Conservation (phyloP, 2,113 vertebrate species). For the Morone saxatilis region DNA sequence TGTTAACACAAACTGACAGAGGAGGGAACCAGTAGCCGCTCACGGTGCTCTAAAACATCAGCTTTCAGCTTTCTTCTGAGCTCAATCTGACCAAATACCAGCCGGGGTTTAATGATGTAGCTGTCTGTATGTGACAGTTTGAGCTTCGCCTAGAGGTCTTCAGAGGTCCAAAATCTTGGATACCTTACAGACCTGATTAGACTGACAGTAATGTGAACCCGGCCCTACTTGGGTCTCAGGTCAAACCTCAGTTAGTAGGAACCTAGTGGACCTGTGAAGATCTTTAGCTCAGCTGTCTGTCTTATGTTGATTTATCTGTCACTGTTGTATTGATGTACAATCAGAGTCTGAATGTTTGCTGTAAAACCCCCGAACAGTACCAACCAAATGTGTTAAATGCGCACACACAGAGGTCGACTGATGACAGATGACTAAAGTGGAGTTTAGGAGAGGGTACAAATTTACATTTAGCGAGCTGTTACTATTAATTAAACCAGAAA, state of each 20-base stretch:
- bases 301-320: constrained; percentile 10
- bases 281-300: constrained; percentile 7
- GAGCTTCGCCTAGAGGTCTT: constrained; percentile 13
- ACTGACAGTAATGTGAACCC: background rate
- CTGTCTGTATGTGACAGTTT: constrained; percentile 7
- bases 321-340: constrained; percentile 8
- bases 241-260: background rate
- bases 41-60: constrained; percentile 30
- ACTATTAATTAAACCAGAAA: background rate
- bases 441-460: background rate
- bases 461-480: constrained; percentile 4
- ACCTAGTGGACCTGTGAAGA: constrained; percentile 20
- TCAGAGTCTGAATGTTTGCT: constrained; percentile 35
- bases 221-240: background rate
- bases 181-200: background rate
- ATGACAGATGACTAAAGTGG: constrained; percentile 9
- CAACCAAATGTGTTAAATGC: constrained; percentile 35
- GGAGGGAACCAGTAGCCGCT: constrained; percentile 56
- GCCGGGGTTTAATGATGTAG: constrained; percentile 36
- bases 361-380: constrained; percentile 27
- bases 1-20: constrained; percentile 32
- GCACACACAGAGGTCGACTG: constrained; percentile 41
- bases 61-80: constrained; percentile 15
- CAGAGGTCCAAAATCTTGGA: background rate
- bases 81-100: constrained; percentile 39